Percentiles rank a stretch among this genome's conserved stretches.
These are phyloP conservation scores for Clarias fuscus DNA, from an alignment of 2,797 vertebrate species.

Conservation along the genomic window DNA sequence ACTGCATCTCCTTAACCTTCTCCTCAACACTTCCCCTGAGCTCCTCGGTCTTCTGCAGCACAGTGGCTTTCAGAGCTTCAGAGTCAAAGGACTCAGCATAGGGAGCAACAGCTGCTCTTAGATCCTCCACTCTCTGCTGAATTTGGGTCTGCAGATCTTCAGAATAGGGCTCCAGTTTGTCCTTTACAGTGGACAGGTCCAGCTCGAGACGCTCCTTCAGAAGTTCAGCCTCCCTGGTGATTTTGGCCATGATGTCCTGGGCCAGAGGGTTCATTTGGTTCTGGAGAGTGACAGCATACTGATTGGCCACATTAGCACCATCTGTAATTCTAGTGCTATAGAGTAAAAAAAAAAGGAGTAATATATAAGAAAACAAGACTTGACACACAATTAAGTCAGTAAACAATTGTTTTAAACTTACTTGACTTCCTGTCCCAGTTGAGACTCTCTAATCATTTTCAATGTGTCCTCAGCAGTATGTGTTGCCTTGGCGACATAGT, in stretches of 20 bases:
- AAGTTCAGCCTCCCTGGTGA: constrained; percentile 60
- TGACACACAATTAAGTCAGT: neutral
- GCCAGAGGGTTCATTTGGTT: constrained; percentile 67
- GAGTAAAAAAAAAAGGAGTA: neutral
- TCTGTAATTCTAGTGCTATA: constrained; percentile 65
- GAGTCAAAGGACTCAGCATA: constrained; percentile 73
- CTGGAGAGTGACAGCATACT: constrained; percentile 68
- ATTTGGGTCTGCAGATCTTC: constrained; percentile 72
- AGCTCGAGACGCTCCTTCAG: constrained; percentile 52
- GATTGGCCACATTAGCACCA: constrained; percentile 68
- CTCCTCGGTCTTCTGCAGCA: constrained; percentile 75
- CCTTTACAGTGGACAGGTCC: constrained; percentile 54
- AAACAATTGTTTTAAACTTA: constrained; percentile 60
- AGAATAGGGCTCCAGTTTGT: constrained; percentile 74
- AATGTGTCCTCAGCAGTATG: constrained; percentile 75
- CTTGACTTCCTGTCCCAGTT: constrained; percentile 78
- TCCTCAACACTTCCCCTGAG: constrained; percentile 69
- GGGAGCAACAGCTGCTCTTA: constrained; percentile 68
- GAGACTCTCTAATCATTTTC: constrained; percentile 74
- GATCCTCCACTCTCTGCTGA: constrained; percentile 71
- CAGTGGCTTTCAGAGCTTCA: constrained; percentile 65
- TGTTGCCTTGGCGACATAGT: constrained; percentile 74
- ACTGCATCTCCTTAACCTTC: constrained; percentile 73
- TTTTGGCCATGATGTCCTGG: constrained; percentile 69
- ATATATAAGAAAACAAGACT: neutral